Conservation (phyloP, 2,797 vertebrate genomes). For the Leuciscus waleckii region DNA sequence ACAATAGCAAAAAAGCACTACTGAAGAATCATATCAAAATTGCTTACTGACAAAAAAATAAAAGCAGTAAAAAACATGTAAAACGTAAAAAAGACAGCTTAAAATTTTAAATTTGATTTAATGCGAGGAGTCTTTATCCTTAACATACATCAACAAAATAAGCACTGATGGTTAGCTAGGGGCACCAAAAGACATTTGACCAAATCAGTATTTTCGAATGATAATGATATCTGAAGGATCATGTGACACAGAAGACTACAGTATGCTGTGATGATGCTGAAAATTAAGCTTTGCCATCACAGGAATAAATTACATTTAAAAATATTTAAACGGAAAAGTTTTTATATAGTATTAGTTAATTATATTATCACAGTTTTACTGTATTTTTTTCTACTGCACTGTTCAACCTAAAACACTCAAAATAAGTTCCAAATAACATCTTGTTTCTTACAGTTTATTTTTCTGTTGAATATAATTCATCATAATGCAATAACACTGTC, state of each 20-base stretch:
- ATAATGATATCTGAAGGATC: not conserved
- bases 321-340: not conserved
- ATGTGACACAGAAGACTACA: not conserved
- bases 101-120: not conserved
- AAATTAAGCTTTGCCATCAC: not conserved
- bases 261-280: not conserved
- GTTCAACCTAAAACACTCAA: not conserved
- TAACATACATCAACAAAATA: not conserved
- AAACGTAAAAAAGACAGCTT: not conserved
- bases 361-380: not conserved
- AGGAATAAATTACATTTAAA: not conserved
- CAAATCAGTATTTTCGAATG: not conserved
- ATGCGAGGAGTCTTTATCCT: not conserved
- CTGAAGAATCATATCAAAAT: no score
- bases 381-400: not conserved
- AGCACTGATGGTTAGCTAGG: not conserved
- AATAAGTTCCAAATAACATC: not conserved
- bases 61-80: no score
- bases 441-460: not conserved
- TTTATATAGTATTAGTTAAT: not conserved
- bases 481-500: not conserved
- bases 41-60: no score
- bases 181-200: not conserved
- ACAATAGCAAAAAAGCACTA: no score
- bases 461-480: conserved; percentile 18